phyloP scores from a whole-genome alignment of 2,797 vertebrate genomes.

The Pangasius djambal region DNA sequence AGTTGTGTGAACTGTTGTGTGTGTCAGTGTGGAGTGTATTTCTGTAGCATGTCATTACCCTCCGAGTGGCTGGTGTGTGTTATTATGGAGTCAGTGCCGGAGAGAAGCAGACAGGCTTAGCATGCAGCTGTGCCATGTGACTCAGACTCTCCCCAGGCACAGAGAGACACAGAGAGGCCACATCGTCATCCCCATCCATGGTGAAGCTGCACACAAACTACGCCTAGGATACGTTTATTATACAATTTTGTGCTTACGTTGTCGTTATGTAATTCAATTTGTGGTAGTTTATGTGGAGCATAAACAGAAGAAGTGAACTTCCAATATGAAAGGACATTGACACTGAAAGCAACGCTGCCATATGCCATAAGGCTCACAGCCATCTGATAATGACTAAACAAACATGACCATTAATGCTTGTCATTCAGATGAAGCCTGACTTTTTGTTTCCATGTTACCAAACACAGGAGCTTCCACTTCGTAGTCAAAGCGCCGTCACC shows the following conservation, averaged over 20 bases:
- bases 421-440: background rate
- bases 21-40: slow-evolving; percentile 46
- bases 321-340: too few relatives aligned
- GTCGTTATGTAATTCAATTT: background rate
- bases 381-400: slow-evolving; percentile 14
- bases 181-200: background rate
- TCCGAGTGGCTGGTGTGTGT: slow-evolving; percentile 46
- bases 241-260: background rate
- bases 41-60: slow-evolving; percentile 56
- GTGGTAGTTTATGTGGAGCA: background rate
- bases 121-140: slow-evolving; percentile 55
- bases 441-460: background rate
- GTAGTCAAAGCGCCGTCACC: slow-evolving; percentile 9
- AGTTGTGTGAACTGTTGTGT: slow-evolving; percentile 20
- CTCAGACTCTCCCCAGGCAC: slow-evolving; percentile 51
- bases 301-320: background rate
- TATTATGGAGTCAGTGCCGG: slow-evolving; percentile 49
- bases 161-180: slow-evolving; percentile 4
- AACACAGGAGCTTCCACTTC: background rate
- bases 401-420: background rate
- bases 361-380: background rate
- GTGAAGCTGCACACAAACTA: background rate
- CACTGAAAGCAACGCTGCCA: background rate
- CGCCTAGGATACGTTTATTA: slow-evolving; percentile 9
- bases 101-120: slow-evolving; percentile 36